Evolutionary conservation across 1,140 invertebrate species (phyloP).

Genomic region (Trichonephila inaurata): DNA sequence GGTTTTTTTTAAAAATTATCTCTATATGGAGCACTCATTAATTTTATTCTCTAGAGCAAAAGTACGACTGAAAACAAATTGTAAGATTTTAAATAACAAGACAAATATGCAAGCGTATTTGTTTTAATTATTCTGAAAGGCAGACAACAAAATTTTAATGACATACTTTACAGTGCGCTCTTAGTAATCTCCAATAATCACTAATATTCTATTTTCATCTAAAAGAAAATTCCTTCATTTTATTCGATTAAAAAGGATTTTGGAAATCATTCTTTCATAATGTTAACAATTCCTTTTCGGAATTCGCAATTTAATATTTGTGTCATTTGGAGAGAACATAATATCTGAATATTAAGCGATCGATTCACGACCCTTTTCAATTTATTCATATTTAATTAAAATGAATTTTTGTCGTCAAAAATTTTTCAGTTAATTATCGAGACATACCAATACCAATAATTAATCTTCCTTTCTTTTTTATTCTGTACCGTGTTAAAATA

Average conservation of each 20-base stretch:
- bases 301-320: neutral
- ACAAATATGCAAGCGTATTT: neutral
- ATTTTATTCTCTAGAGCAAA: neutral
- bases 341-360: neutral
- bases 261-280: neutral
- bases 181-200: neutral
- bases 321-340: neutral
- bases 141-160: neutral
- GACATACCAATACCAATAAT: constrained; percentile 22
- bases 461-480: neutral
- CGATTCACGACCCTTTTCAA: neutral
- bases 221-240: neutral
- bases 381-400: constrained; percentile 6
- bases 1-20: too few species aligned
- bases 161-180: neutral
- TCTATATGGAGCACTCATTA: too few species aligned
- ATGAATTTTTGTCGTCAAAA: neutral
- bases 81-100: neutral
- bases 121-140: neutral
- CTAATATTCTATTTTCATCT: neutral
- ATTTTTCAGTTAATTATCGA: neutral
- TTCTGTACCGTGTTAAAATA: neutral
- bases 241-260: neutral
- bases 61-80: neutral
- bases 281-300: neutral